Percentiles rank a stretch among this genome's conserved stretches.
These are phyloP conservation scores for Antheraea pernyi DNA, from an alignment of 1,140 invertebrate species.

Conservation along the genomic window DNA sequence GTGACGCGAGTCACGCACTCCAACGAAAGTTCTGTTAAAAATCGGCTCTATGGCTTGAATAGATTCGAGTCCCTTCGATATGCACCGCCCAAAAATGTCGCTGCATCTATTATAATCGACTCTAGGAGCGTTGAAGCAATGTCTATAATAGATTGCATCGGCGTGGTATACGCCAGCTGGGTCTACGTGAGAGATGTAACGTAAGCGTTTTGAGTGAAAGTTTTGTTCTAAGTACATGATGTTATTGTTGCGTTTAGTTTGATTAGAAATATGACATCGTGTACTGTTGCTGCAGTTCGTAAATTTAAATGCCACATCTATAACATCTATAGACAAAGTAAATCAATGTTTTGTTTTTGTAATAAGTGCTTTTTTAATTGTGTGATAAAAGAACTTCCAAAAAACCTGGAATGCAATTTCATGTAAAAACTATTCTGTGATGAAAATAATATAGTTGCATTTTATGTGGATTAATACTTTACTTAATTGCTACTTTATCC, in stretches of 20 bases:
- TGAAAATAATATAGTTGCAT: no score
- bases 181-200: slow-evolving; percentile 8
- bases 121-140: not conserved
- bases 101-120: not conserved
- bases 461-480: no score
- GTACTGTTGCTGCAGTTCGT: not conserved
- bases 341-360: no score
- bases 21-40: not conserved
- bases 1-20: not conserved
- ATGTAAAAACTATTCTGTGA: no score
- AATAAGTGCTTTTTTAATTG: no score
- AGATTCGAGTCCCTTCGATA: not conserved
- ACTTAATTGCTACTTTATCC: no score
- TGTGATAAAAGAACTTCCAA: no score
- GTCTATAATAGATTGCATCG: not conserved
- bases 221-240: not conserved
- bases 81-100: not conserved
- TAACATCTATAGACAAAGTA: no score
- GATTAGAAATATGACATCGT: not conserved
- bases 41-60: not conserved
- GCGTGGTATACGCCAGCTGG: not conserved
- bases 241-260: not conserved
- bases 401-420: no score
- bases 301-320: not conserved
- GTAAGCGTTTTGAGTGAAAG: slow-evolving; percentile 10